A percentile compares a stretch with the other conserved stretches of the same genome.
These are phyloP conservation scores for Rhinoptilus africanus DNA, from an alignment of 2,113 vertebrate species.

Conservation along the genomic window DNA sequence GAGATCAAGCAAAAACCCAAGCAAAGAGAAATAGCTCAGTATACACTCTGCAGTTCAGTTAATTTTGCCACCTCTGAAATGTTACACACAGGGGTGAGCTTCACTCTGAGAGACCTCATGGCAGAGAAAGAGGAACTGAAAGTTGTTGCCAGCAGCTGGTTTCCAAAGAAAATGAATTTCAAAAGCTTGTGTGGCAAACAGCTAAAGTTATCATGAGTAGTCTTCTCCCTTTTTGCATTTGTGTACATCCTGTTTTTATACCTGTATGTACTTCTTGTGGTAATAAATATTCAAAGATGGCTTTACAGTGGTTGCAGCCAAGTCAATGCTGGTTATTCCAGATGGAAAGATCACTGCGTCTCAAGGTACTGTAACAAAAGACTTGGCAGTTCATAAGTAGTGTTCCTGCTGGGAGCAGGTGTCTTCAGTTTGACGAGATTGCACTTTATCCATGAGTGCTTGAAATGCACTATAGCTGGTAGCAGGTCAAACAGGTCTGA, in stretches of 20 bases:
- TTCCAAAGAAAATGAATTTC: conserved; percentile 15
- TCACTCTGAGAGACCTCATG: neutral
- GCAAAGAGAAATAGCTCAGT: neutral
- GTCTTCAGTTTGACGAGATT: conserved; percentile 72
- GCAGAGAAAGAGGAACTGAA: neutral
- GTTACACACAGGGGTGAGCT: neutral
- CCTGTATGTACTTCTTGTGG: neutral
- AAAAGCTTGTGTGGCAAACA: neutral
- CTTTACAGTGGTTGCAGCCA: conserved; percentile 40
- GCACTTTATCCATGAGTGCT: conserved; percentile 66
- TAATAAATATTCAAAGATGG: conserved; percentile 48
- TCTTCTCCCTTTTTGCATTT: neutral
- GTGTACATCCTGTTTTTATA: neutral
- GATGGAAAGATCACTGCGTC: conserved; percentile 74
- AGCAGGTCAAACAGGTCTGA: conserved; percentile 62
- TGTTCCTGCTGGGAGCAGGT: conserved; percentile 75
- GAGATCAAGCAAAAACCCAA: neutral
- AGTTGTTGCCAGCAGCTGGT: neutral
- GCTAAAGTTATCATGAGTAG: neutral
- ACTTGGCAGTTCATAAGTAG: conserved; percentile 72
- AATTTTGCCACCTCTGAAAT: neutral
- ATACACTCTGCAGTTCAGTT: neutral
- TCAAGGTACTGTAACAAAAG: conserved; percentile 71
- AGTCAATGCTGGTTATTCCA: conserved; percentile 61
- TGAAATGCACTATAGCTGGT: conserved; percentile 62